Evolutionary conservation across 2,888 invertebrate species (phyloP), one percentile per base, ranked within the genome.

Genomic region (Phyllotreta cruciferae): DNA sequence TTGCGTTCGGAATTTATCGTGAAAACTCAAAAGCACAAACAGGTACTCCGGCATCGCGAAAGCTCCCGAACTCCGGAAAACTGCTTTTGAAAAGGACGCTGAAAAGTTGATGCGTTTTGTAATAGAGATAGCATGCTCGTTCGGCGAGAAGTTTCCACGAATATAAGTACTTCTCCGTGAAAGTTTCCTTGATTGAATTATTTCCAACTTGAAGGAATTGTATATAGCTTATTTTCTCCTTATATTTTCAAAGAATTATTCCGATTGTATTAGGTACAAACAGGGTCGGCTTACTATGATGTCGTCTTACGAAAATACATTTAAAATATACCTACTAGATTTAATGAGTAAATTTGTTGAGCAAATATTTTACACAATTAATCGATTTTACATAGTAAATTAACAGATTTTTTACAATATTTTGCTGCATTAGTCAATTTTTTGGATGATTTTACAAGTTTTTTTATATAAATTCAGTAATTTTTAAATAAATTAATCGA

Each of bases 1-100:
- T 73, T 69, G 71, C 66, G 66, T 63, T 24, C 47, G 68, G 68
- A 71, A 69, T 72, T 67, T 62, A 66, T 67, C 64, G 67, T 64
- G 61, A 66, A 64, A 66, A 63, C 66, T 63, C 61, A 66, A 64
- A 66, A 63, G 66, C 64, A 68, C 66, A 72, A 69, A 64, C 69
- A 67, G 65, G 68, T 66, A 66, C 68, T 68, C 64, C 63, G 66
- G 63, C 60, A 58, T 66, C 62, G 54, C 56, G 66, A 68, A 66
- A 68, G 66, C 62, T 60, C 54, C 56, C 39, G 52, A 66, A 69
- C 58, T 66, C 67, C 50, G 44, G 54, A 38, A 60, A 64, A 69
- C 62, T 64, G 63, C 66, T 67, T 67, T 65, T 60, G 52, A 61
- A 62, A 62, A 67, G 67, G 2, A 67, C 62, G 69, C 54, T 66